Evolutionary conservation across 2,797 vertebrate species (phyloP), one percentile per base, ranked within the genome.

Genomic region (Halcyon leucocephala): DNA sequence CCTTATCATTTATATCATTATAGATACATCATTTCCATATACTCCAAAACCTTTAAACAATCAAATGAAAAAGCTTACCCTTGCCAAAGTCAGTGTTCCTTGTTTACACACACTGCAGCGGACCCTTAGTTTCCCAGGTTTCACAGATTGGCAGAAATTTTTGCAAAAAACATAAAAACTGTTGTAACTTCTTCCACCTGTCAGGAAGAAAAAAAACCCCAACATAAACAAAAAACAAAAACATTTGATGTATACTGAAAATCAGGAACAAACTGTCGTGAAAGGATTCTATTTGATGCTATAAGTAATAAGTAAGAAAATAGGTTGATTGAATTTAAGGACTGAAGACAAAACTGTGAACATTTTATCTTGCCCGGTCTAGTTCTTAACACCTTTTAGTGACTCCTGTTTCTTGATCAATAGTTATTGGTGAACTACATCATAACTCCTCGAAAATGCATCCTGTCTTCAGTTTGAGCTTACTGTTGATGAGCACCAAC

Each of bases 91-190:
- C 77, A 99, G 97, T 0, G 99, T 99, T 7, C 98, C 98, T 96
- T 99, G 98, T 82, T 93, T 98, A 97, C 99, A 99, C 64, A 79
- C 90, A 67, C 64, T 81, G 77, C 99, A 99, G 28, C 97, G 98
- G 16, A 99, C 99, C 10, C 99, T 96, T 49, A 99, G 98, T 91
- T 99, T 99, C 61, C 99, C 99, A 1, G 99, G 99, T 89, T 98
- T 98, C 66, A 99, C 91, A 8, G 97, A 97, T 17, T 94, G 94
- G 91, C 99, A 99, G 67, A 96, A 93, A 41, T 94, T 95, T 95
- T 99, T 99, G 98, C 99, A 99, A 82, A 97, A 99, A 78, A 99
- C 98, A 20, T 98, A 99, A 96, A 99, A 99, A 51, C 98, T 98
- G 97, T 97, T 99, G 97, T 98, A 97, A 66, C 73, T 65, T 49